Base-by-base conservation (phyloP, 53 echinoderm and acorn worm species). In the Crossaster papposus region DNA sequence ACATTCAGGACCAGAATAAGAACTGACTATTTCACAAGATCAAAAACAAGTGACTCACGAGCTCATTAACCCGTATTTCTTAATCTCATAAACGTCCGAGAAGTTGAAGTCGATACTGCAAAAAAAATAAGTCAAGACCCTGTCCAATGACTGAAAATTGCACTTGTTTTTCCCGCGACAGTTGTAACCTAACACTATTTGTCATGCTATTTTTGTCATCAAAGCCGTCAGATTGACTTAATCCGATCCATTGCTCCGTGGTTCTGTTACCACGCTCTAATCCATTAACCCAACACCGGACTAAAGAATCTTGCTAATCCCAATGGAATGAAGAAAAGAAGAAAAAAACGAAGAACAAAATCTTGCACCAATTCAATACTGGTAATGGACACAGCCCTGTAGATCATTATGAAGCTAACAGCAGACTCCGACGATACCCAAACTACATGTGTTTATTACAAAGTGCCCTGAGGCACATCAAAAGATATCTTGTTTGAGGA, bases 241-340 rank as follows among this genome's bases (percentile, higher is more conserved):
- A 72, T 85, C 54, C 37, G 54, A 73, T 55, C 28, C 72, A 72
- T 54, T 53, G 30, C 85, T 53, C n/a, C 7, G 72, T 2, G 72
- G 73, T 85, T 72, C 71, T 32, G 52, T 72, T 85, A 72, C 72
- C 85, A 23, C 28, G 52, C 51, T n/a, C 33, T 72, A 85, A 85
- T 85, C 85, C 85, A 85, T 85, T 85, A 85, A 51, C 53, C 55
- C 52, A 32, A 72, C 36, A 12, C 29, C 20, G 15, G 72, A 85
- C 64, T 68, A 44, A 65, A 70, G 44, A 70, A 23, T 26, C 12
- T 26, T 28, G 68, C 30, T 83, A 29, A 64, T 38, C 44, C 83
- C 38, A 65, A 23, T 14, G 37, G 63, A 35, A 62, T 28, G 81
- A 4, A 33, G 8, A 32, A 35, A 54, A 31, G 52, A 24, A 20